Conservation (phyloP, 1,140 invertebrate species). For the Drosophila pandora region DNA sequence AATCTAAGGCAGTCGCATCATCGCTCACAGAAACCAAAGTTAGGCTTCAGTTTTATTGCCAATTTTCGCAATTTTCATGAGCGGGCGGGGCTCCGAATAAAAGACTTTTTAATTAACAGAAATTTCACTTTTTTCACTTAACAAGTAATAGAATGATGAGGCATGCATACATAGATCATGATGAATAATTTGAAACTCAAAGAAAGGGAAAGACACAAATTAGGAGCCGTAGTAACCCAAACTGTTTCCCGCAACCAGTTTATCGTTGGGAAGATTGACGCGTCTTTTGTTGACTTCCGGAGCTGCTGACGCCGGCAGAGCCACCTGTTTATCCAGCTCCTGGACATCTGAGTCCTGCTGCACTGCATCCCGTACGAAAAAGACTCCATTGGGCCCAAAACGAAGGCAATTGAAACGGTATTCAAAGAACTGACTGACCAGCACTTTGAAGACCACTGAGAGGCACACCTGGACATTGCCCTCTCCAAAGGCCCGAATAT, state of each 20-base stretch:
- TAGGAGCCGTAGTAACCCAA: constrained; percentile 13
- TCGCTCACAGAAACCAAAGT: constrained; percentile 33
- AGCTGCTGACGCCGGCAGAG: too few species aligned
- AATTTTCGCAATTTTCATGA: constrained; percentile 73
- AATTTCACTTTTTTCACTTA: constrained; percentile 73
- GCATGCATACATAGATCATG: constrained; percentile 26
- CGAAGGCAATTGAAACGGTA: constrained; percentile 63
- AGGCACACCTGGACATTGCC: constrained; percentile 50
- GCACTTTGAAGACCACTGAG: constrained; percentile 59
- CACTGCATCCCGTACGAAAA: constrained; percentile 23
- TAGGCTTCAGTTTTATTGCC: constrained; percentile 59
- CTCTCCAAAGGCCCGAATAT: constrained; percentile 37
- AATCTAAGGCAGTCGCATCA: constrained; percentile 52
- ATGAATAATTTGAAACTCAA: constrained; percentile 11
- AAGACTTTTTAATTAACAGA: constrained; percentile 71
- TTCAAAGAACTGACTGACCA: constrained; percentile 52
- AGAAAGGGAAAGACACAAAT: constrained; percentile 7
- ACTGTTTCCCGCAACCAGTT: constrained; percentile 12
- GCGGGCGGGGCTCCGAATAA: constrained; percentile 40
- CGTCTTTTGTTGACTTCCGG: constrained; percentile 1
- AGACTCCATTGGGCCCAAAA: constrained; percentile 42
- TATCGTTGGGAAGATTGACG: constrained; percentile 24
- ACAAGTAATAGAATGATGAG: constrained; percentile 49
- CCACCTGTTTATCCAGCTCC: not conserved
- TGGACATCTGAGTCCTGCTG: not conserved